Evolutionary conservation across 2,888 invertebrate genomes (phyloP), one percentile per base, ranked within the genome.

Genomic region (Hirtodrosophila confusa): DNA sequence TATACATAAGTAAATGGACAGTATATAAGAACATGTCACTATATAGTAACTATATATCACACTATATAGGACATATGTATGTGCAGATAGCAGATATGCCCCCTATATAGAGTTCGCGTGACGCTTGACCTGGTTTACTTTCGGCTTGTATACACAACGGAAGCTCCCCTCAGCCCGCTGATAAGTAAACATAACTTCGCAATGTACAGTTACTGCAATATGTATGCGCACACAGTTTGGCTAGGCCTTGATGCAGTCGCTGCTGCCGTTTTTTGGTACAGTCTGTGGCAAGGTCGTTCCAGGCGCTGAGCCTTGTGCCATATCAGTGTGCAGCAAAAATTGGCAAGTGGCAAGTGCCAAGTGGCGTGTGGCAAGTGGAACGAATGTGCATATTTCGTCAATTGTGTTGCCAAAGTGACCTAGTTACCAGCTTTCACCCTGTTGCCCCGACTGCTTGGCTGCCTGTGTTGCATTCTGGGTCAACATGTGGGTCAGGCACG

Each of bases 91-190:
- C 40, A 2, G 43, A 12, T 60, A 41, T 39, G 33, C 41, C 36
- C 36, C 36, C 35, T 48, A 45, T 64, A 51, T 68, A 61, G 29
- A 69, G 71, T 63, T 64, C 40, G 51, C 72, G 67, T 74, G 74
- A 84, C 77, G 82, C 86, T 84, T 85, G 84, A 75, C 86, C 84
- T 86, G 84, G 84, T 85, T 85, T 86, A 84, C 75, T 78, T 75
- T 63, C 56, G 48, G 44, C n/a, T 43, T 65, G 63, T 53, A 50
- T 50, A 57, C 61, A 56, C 41, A 43, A 76, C 64, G 61, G 54
- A 48, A 44, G 43, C 47, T 8, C 39, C 35, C 40, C 49, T 48
- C 12, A 37, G n/a, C 29, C 41, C 40, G 36, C 45, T 60, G 49
- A 56, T 62, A 75, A 78, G 73, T 72, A 70, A 79, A 69, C 77